Evolutionary conservation across 2,113 vertebrate species (phyloP), one percentile per base, ranked within the genome.

Genomic region (Ailuropoda melanoleuca): DNA sequence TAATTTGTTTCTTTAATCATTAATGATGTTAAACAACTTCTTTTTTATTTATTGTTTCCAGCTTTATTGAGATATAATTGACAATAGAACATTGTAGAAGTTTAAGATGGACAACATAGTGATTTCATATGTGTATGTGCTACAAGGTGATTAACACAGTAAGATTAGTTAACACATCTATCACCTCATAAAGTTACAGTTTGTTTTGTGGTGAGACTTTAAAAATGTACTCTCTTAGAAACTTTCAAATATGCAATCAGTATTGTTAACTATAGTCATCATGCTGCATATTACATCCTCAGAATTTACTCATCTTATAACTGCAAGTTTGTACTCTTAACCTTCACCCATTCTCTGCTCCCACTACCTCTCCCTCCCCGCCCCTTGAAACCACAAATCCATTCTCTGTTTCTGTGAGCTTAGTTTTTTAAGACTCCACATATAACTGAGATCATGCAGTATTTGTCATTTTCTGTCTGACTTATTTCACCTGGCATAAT

Each of bases 1-100:
- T 66, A 74, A 80, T 92, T 88, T 93, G 34, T 58, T 84, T 86
- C 34, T 94, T 92, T 89, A 81, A 85, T 89, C 55, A 53, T 82
- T 72, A 89, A 90, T 75, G 34, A 53, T 66, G 29, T 89, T 48
- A 34, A 87, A 70, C 31, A 82, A 88, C 12, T 88, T 90, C 56
- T 72, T 85, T 31, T 78, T 26, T 39, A 46, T 70, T 64, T 62
- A 77, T 82, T 82, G 56, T 46, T 70, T n/a, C 24, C 13, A 80
- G 9, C 19, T 77, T 86, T 80, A 77, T 60, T 80, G 34, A 80
- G 9, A 53, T 53, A 92, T 70, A 86, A 80, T 50, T 72, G n/a
- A 62, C 43, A 68, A 50, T 39, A 29, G 48, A 85, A 31, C 56
- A 53, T 60, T 86, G 26, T 80, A 12, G 78, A 70, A 86, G 34